A percentile compares a stretch with the other conserved stretches of the same genome.
These are phyloP conservation scores for Enchytraeus crypticus DNA, from an alignment of 2,888 invertebrate species.

Conservation along the genomic window DNA sequence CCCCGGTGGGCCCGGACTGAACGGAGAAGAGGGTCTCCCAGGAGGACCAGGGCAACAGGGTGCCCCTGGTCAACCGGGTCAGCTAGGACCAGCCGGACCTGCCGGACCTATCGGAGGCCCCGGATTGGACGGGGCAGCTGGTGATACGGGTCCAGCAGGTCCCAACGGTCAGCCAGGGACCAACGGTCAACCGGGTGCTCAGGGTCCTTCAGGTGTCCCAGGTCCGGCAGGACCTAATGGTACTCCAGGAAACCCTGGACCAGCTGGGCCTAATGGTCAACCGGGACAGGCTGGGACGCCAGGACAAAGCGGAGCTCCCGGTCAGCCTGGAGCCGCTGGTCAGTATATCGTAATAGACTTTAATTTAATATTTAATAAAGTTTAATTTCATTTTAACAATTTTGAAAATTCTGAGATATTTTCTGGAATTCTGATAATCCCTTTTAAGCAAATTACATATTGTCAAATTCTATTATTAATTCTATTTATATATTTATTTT, in stretches of 20 bases:
- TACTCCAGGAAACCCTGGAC: slow-evolving; percentile 6
- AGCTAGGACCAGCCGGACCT: not conserved
- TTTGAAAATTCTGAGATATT: too few relatives aligned
- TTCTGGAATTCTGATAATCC: too few relatives aligned
- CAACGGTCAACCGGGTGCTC: slow-evolving; percentile 16
- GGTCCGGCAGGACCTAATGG: slow-evolving; percentile 15
- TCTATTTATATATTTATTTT: too few relatives aligned
- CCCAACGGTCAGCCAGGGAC: slow-evolving; percentile 3
- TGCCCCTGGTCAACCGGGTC: slow-evolving; percentile 9
- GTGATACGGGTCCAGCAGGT: slow-evolving; percentile 5
- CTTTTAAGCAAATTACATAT: too few relatives aligned
- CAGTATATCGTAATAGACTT: not conserved
- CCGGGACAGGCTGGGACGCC: slow-evolving; percentile 9
- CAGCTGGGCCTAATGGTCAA: slow-evolving; percentile 15
- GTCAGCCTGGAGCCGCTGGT: not conserved
- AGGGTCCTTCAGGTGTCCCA: slow-evolving; percentile 8
- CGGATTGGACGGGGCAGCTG: slow-evolving; percentile 1
- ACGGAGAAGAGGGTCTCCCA: slow-evolving; percentile 1
- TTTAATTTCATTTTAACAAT: too few relatives aligned
- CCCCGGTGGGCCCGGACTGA: too few relatives aligned
- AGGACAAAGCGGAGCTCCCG: slow-evolving; percentile 8
- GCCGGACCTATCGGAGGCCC: slow-evolving; percentile 9
- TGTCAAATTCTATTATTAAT: too few relatives aligned
- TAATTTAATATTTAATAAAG: too few relatives aligned
- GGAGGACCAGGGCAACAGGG: slow-evolving; percentile 12